Evolutionary conservation across 2,113 vertebrate genomes (phyloP).

Genomic region (Psilopsiagon aurifrons): DNA sequence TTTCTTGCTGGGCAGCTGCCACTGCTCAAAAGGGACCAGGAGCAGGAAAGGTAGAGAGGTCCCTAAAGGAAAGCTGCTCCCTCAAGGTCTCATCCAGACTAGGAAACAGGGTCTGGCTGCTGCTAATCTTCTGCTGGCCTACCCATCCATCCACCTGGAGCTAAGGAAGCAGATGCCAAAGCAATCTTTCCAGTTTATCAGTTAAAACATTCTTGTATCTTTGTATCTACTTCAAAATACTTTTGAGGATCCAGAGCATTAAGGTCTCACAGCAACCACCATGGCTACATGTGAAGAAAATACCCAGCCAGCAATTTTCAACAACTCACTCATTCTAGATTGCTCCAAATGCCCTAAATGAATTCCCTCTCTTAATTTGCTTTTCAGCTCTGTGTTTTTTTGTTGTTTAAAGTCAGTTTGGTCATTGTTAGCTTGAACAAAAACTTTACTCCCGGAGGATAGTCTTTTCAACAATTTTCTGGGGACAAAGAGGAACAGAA

Average conservation of each 20-base stretch:
- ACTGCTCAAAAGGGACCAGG: accelerated
- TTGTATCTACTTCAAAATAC: neutral
- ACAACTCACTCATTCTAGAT: neutral
- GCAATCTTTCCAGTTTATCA: neutral
- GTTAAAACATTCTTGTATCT: neutral
- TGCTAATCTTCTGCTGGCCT: neutral
- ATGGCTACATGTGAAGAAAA: neutral
- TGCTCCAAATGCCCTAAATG: conserved; percentile 26
- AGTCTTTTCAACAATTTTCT: conserved; percentile 60
- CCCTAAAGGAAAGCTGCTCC: neutral
- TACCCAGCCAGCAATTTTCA: neutral
- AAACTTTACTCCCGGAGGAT: conserved; percentile 71
- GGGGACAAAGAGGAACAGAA: conserved; percentile 61
- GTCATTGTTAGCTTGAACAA: conserved; percentile 66
- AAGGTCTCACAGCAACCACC: neutral
- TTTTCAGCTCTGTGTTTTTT: conserved; percentile 10
- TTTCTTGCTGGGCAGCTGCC: neutral
- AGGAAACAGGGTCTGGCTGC: neutral
- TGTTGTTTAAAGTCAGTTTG: conserved; percentile 48
- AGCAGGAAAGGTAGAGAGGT: neutral
- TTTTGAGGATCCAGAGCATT: neutral
- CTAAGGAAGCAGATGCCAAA: neutral
- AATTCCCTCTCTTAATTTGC: conserved; percentile 12
- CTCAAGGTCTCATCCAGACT: neutral
- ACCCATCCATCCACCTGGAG: neutral